Percentiles rank a stretch among this genome's conserved stretches.
These are phyloP conservation scores for Zaprionus ornatus DNA, from an alignment of 1,140 invertebrate genomes.

Conservation along the genomic window DNA sequence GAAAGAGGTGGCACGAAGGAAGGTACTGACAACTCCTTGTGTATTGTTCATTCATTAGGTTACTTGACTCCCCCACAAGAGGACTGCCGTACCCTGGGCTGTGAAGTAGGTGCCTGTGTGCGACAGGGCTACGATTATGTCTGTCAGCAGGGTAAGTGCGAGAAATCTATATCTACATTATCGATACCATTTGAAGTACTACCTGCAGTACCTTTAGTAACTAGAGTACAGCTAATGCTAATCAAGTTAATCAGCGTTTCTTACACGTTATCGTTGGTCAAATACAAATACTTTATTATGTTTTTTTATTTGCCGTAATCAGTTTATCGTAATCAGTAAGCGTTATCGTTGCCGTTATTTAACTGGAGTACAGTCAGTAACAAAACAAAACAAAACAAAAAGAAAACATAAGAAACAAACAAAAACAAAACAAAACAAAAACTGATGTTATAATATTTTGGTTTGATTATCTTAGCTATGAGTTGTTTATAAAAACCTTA, in stretches of 20 bases:
- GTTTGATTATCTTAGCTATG: constrained; percentile 62
- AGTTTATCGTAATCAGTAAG: constrained; percentile 65
- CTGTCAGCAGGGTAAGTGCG: constrained; percentile 90
- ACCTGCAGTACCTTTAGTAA: constrained; percentile 35
- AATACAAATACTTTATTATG: constrained; percentile 18
- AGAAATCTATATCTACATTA: constrained; percentile 4
- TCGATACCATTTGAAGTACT: constrained; percentile 21
- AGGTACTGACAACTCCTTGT: neutral
- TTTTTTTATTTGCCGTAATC: constrained; percentile 37
- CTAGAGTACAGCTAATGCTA: constrained; percentile 62
- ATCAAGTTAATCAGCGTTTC: constrained; percentile 65
- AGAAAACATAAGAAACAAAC: constrained; percentile 30
- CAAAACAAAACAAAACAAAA: constrained; percentile 35
- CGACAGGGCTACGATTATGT: constrained; percentile 91
- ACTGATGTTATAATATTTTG: constrained; percentile 40
- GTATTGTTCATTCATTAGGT: constrained; percentile 34
- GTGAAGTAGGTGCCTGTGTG: constrained; percentile 92
- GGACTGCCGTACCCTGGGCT: constrained; percentile 92
- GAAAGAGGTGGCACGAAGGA: neutral
- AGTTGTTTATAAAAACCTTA: constrained; percentile 56
- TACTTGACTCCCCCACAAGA: constrained; percentile 85
- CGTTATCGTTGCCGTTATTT: constrained; percentile 59
- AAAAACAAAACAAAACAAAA: neutral
- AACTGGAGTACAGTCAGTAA: constrained; percentile 76
- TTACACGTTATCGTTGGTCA: constrained; percentile 52